phyloP scores from a whole-genome alignment of 2,797 vertebrate genomes.

The Discoglossus pictus region DNA sequence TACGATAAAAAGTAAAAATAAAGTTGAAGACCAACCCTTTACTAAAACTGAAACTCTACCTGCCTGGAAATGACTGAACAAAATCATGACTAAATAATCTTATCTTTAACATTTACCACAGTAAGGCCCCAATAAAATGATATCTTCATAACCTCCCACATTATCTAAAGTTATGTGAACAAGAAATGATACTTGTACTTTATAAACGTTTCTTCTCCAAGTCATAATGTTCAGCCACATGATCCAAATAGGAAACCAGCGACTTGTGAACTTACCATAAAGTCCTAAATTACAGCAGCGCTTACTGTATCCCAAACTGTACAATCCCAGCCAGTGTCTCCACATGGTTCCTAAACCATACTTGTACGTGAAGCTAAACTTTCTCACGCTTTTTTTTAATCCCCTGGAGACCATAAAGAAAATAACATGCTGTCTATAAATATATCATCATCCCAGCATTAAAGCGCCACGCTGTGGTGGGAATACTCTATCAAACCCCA shows the following conservation, averaged over 20 bases:
- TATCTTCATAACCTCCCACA: background rate
- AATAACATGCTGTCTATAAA: conserved; percentile 26
- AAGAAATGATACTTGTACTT: background rate
- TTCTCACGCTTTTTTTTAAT: conserved; percentile 37
- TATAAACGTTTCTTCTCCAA: background rate
- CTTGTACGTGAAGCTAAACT: conserved; percentile 23
- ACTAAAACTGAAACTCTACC: too few species aligned
- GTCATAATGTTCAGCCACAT: background rate
- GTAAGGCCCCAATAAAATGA: background rate
- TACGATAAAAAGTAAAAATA: too few species aligned
- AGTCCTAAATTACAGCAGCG: background rate
- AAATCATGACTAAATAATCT: too few species aligned
- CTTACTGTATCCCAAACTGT: background rate
- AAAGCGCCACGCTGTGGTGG: conserved; percentile 47
- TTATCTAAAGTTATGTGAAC: background rate
- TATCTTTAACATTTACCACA: background rate
- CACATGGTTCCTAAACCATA: background rate
- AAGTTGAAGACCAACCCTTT: too few species aligned
- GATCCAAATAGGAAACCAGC: background rate
- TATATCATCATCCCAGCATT: conserved; percentile 16
- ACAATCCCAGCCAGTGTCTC: background rate
- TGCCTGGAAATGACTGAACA: too few species aligned
- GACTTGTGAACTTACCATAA: background rate
- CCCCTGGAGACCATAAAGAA: conserved; percentile 12
- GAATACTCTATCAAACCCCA: background rate